A percentile compares a stretch with the other conserved stretches of the same genome.
Evolutionary conservation across 2,888 invertebrate species (phyloP).

Genomic region (Barypeithes pellucidus): DNA sequence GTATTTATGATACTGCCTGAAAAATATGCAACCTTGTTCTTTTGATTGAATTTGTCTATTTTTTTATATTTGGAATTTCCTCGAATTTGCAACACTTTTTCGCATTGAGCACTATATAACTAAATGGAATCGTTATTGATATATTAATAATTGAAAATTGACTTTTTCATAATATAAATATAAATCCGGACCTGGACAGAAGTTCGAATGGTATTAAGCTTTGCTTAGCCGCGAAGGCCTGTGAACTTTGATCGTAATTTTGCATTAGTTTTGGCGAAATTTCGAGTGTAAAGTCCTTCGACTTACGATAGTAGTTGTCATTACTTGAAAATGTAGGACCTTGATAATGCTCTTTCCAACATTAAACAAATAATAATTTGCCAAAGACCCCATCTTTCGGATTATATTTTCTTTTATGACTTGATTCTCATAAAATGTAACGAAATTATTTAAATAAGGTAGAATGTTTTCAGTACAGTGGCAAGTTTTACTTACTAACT

Average conservation of each 20-base stretch:
- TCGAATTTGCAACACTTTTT: too few species aligned
- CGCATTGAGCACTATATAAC: too few species aligned
- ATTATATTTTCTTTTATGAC: conserved; percentile 6
- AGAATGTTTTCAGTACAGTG: too few species aligned
- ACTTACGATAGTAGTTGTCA: conserved; percentile 54
- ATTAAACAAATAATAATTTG: conserved; percentile 29
- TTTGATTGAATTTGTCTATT: too few species aligned
- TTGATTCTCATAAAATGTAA: conserved; percentile 11
- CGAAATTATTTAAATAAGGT: conserved; percentile 9
- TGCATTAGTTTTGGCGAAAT: conserved; percentile 62
- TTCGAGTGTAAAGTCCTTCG: conserved; percentile 58
- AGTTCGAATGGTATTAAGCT: conserved; percentile 32
- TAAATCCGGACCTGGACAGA: too few species aligned
- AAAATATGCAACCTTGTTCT: too few species aligned
- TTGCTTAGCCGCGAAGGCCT: conserved; percentile 30
- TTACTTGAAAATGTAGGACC: conserved; percentile 61
- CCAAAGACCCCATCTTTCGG: conserved; percentile 9
- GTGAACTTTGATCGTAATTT: conserved; percentile 57
- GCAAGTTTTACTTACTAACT: background rate
- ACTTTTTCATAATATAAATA: too few species aligned
- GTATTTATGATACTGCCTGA: too few species aligned
- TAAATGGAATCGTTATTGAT: too few species aligned
- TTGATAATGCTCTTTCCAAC: conserved; percentile 59
- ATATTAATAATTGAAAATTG: too few species aligned
- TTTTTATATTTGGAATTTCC: too few species aligned